These are phyloP conservation scores for Diglossa cyanea DNA, from an alignment of 2,797 vertebrate genomes.

Conservation along the genomic window DNA sequence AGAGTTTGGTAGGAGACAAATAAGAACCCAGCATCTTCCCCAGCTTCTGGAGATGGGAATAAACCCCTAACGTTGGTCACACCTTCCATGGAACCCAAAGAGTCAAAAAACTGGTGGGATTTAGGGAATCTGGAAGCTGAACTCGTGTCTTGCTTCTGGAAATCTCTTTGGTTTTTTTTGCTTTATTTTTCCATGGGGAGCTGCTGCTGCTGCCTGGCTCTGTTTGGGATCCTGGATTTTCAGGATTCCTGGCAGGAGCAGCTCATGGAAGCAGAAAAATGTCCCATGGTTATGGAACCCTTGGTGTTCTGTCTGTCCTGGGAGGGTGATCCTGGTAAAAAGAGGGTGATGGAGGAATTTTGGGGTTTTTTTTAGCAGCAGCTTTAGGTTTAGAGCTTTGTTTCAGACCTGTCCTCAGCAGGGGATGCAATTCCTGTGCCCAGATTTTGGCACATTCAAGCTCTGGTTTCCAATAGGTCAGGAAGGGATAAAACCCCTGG, in stretches of 20 bases:
- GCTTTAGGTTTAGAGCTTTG: neutral
- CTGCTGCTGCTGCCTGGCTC: neutral
- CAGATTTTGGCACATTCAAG: neutral
- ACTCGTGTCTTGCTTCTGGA: neutral
- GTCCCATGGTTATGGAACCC: fast-evolving
- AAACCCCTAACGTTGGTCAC: too few relatives aligned
- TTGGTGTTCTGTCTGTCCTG: neutral
- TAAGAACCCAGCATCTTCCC: fast-evolving
- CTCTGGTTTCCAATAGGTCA: neutral
- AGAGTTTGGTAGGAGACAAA: too few relatives aligned
- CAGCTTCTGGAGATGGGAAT: neutral
- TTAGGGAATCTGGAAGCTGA: neutral
- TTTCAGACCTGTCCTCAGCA: neutral
- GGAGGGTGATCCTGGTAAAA: neutral
- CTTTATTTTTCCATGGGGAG: neutral
- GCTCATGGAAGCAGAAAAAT: fast-evolving
- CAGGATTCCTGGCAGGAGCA: neutral
- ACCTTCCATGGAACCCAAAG: neutral
- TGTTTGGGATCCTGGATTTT: neutral
- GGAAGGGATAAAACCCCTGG: neutral
- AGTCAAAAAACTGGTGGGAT: neutral
- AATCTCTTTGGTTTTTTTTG: neutral
- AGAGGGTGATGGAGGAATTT: neutral
- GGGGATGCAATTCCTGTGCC: neutral
- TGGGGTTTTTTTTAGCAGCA: neutral